Conservation (phyloP, 1,140 invertebrate genomes). For the Cepaea nemoralis region DNA sequence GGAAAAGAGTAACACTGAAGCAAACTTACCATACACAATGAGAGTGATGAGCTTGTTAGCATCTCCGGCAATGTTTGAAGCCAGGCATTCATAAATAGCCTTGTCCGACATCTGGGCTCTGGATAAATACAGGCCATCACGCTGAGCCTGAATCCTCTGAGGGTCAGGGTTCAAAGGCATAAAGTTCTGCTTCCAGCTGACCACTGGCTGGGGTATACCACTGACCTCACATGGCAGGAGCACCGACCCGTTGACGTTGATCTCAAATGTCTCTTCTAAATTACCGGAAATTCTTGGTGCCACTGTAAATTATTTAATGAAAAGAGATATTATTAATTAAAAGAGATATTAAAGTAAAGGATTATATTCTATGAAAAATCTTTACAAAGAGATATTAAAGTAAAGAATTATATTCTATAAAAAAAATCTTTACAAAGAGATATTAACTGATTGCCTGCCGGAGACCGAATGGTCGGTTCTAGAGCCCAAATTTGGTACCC, state of each 20-base stretch:
- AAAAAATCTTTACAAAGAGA: too few relatives aligned
- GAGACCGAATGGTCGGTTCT: too few relatives aligned
- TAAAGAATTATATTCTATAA: too few relatives aligned
- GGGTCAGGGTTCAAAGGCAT: slow-evolving; percentile 53
- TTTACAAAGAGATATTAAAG: too few relatives aligned
- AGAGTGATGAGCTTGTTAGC: slow-evolving; percentile 58
- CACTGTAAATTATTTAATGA: slow-evolving; percentile 69
- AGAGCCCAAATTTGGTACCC: too few relatives aligned
- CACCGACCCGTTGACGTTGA: slow-evolving; percentile 57
- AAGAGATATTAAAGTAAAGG: too few relatives aligned
- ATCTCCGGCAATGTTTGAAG: slow-evolving; percentile 72
- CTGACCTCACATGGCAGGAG: slow-evolving; percentile 66
- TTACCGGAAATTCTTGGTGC: slow-evolving; percentile 92
- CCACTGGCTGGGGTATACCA: slow-evolving; percentile 66
- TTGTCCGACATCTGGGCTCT: slow-evolving; percentile 64
- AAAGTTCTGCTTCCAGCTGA: slow-evolving; percentile 69
- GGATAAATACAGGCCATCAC: slow-evolving; percentile 57
- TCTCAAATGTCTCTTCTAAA: slow-evolving; percentile 58
- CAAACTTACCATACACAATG: slow-evolving; percentile 62
- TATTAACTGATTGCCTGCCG: too few relatives aligned
- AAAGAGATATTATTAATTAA: neutral
- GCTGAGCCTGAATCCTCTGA: slow-evolving; percentile 46
- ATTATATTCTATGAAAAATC: too few relatives aligned
- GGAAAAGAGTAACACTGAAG: neutral
- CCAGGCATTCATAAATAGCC: slow-evolving; percentile 74